Evolutionary conservation across 2,888 invertebrate genomes (phyloP).

Genomic region (Dexiosoma caninum): DNA sequence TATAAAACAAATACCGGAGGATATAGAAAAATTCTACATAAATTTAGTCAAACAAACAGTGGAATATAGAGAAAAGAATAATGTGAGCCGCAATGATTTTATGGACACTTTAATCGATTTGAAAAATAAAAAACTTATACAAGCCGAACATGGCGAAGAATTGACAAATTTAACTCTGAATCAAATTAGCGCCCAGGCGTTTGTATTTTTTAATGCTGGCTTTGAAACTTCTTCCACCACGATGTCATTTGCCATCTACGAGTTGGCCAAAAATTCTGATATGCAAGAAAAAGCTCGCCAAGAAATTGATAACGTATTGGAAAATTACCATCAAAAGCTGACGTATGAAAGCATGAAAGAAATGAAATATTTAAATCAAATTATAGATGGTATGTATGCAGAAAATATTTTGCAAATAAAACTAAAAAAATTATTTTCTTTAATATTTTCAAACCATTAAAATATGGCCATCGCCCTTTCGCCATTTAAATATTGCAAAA

Average conservation of each 20-base stretch:
- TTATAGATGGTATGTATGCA: constrained; percentile 70
- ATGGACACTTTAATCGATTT: constrained; percentile 79
- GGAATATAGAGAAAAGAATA: constrained; percentile 73
- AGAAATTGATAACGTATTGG: constrained; percentile 68
- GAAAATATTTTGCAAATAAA: too few species aligned
- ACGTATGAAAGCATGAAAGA: constrained; percentile 70
- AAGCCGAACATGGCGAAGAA: constrained; percentile 68
- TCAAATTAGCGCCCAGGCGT: constrained; percentile 70
- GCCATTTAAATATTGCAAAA: too few species aligned
- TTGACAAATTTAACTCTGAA: constrained; percentile 67
- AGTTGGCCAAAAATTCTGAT: constrained; percentile 69
- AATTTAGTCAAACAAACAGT: constrained; percentile 75
- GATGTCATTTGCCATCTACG: constrained; percentile 78
- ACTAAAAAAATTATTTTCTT: too few species aligned
- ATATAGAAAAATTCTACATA: constrained; percentile 70
- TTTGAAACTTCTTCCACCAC: constrained; percentile 83
- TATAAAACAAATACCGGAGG: constrained; percentile 66
- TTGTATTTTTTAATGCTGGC: constrained; percentile 77
- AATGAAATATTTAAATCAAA: constrained; percentile 69
- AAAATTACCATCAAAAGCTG: constrained; percentile 66
- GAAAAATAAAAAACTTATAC: constrained; percentile 69
- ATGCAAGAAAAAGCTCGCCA: constrained; percentile 68
- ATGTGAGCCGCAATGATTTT: constrained; percentile 78
- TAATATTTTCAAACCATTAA: too few species aligned
- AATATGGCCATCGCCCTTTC: too few species aligned